These are phyloP conservation scores for Elanus axillaris DNA, from an alignment of 2,113 vertebrate genomes.

Conservation along the genomic window DNA sequence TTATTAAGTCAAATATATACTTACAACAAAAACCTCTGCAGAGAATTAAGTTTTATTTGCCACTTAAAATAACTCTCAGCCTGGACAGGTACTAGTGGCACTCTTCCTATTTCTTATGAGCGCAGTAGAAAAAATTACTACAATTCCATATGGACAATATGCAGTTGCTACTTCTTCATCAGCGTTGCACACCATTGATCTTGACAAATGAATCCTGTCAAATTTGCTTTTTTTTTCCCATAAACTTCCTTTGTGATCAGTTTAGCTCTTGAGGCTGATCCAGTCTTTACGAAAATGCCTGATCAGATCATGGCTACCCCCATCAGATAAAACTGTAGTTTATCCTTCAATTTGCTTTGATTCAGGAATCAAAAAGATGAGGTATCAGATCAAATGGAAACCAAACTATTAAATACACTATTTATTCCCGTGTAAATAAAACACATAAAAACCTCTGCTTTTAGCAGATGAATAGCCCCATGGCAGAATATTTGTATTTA, in stretches of 20 bases:
- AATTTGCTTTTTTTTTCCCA: background rate
- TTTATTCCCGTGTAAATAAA: background rate
- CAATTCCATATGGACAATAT: background rate
- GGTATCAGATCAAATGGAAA: background rate
- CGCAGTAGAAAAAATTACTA: background rate
- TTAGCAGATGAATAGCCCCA: background rate
- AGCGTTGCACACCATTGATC: background rate
- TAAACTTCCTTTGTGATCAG: background rate
- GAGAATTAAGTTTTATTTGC: background rate
- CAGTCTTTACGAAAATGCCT: background rate
- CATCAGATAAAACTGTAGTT: background rate
- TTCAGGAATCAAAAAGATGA: background rate
- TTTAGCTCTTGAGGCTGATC: background rate
- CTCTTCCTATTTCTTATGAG: background rate
- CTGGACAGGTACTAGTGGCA: background rate
- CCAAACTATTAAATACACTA: background rate
- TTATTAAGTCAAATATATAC: background rate
- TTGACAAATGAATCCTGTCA: slow-evolving; percentile 35
- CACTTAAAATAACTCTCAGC: background rate
- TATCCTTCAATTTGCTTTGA: background rate
- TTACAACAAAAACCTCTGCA: background rate
- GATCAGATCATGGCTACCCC: background rate
- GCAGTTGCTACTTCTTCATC: background rate
- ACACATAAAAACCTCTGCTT: background rate
- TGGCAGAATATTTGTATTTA: background rate